Conservation (phyloP, 1,140 invertebrate species). For the Diachasma alloeum region DNA sequence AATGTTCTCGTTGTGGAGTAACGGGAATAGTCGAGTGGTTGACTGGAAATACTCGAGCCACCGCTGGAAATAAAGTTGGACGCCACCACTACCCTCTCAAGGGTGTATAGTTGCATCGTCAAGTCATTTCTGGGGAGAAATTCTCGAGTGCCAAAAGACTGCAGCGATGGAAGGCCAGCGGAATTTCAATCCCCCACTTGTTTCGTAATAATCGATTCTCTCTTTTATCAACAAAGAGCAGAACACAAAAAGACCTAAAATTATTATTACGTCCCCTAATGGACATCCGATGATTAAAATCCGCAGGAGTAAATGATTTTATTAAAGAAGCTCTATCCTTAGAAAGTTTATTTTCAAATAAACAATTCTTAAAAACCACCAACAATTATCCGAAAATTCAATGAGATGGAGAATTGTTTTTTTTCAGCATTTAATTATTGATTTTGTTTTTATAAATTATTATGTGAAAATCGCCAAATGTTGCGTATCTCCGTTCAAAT, state of each 20-base stretch:
- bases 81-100: background rate
- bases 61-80: conserved; percentile 36
- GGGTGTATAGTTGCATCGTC: conserved; percentile 27
- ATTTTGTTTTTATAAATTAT: too few relatives aligned
- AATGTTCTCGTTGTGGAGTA: conserved; percentile 4
- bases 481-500: too few relatives aligned
- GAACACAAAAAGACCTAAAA: background rate
- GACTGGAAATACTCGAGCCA: conserved; percentile 35
- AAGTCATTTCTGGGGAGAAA: conserved; percentile 24
- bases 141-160: conserved; percentile 14
- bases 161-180: background rate
- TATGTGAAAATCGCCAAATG: too few relatives aligned
- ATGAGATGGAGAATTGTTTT: too few relatives aligned
- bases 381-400: too few relatives aligned
- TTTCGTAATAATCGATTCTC: background rate
- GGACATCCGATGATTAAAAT: background rate
- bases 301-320: background rate
- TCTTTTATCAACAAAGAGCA: background rate
- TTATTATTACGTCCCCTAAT: background rate
- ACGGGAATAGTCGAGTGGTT: conserved; percentile 35
- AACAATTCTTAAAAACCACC: too few relatives aligned
- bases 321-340: too few relatives aligned
- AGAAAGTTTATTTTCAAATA: too few relatives aligned
- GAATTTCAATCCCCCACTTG: conserved; percentile 6
- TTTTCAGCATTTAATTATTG: too few relatives aligned